A percentile compares a stretch with the other conserved stretches of the same genome.
Evolutionary conservation across 2,113 vertebrate genomes (phyloP).

Genomic region (rabbit (Oryctolagus cuniculus)): mOryCun1.1 NC_091437.1:33342001-33342500

Average conservation of each 20-base stretch:
- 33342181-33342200: neutral
- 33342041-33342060: neutral
- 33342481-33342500: neutral
- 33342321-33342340: neutral
- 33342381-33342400: neutral
- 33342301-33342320: neutral
- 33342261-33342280: neutral
- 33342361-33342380: neutral
- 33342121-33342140: too few relatives aligned
- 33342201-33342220: neutral
- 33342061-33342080: neutral
- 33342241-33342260: neutral
- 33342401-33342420: neutral
- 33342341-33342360: neutral
- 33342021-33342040: neutral
- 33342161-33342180: neutral
- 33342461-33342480: neutral
- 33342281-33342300: neutral
- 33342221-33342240: neutral
- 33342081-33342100: neutral
- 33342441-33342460: neutral
- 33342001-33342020: neutral
- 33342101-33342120: neutral
- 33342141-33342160: constrained; percentile 13
- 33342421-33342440: neutral